Conservation (phyloP, 2,113 vertebrate genomes). For the Thinocorus orbignyianus region DNA sequence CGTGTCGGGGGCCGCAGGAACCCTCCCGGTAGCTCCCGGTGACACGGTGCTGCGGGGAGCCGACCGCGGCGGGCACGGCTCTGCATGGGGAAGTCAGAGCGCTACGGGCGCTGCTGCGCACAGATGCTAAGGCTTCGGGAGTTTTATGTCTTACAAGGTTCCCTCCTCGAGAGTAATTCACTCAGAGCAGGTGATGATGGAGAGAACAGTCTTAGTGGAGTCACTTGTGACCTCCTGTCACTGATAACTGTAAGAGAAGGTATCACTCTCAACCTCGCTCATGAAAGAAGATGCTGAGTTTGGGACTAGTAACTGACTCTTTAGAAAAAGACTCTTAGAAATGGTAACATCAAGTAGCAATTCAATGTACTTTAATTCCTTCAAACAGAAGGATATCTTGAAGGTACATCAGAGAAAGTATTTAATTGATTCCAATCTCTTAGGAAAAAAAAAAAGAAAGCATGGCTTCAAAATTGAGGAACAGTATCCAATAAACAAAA, state of each 20-base stretch:
- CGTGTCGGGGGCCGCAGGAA: rapidly evolving
- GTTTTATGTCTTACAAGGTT: rapidly evolving
- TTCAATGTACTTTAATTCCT: slow-evolving; percentile 66
- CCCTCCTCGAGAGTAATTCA: neutral
- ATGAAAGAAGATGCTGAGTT: rapidly evolving
- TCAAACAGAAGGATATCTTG: slow-evolving; percentile 51
- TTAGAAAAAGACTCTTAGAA: slow-evolving; percentile 61
- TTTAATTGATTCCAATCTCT: slow-evolving; percentile 33
- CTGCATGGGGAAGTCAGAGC: too few relatives aligned
- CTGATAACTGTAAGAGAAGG: neutral
- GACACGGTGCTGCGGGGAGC: neutral
- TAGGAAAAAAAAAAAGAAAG: neutral
- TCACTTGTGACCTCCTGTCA: neutral
- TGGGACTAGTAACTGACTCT: neutral
- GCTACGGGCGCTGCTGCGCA: neutral
- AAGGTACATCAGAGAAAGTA: slow-evolving; percentile 58
- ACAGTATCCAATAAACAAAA: slow-evolving; percentile 37
- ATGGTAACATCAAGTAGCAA: slow-evolving; percentile 18
- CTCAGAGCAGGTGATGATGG: neutral
- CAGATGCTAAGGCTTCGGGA: neutral
- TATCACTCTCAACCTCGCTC: neutral
- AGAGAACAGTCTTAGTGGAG: neutral
- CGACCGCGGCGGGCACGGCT: too few relatives aligned
- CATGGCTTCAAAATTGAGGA: slow-evolving; percentile 49
- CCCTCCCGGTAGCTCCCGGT: neutral